Percentiles rank a stretch among this genome's conserved stretches.
These are phyloP conservation scores for Bombus consobrinus DNA, from an alignment of 1,140 invertebrate species.

Conservation along the genomic window DNA sequence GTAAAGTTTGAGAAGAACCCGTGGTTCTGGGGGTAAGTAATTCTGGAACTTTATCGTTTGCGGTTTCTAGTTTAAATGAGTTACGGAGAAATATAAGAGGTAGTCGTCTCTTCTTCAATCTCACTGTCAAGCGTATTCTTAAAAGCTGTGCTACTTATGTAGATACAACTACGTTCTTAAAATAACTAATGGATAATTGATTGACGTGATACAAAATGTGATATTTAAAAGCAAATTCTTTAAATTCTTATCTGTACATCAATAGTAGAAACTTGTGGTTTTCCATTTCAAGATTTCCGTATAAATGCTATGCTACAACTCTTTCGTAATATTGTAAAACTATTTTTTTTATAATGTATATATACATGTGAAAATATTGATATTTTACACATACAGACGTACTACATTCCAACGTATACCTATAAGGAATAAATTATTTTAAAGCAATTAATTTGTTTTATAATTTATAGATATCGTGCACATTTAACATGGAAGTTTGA, in stretches of 20 bases:
- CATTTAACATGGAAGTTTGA: conserved; percentile 75
- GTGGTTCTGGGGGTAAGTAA: conserved; percentile 75
- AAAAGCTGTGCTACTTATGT: not conserved
- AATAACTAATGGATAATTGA: not conserved
- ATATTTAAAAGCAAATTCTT: not conserved
- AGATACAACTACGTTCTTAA: not conserved
- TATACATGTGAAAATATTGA: too few relatives aligned
- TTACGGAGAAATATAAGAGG: not conserved
- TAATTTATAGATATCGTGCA: conserved; percentile 69
- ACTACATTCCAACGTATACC: not conserved
- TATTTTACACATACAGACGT: not conserved
- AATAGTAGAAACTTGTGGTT: not conserved
- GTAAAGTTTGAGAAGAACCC: conserved; percentile 76
- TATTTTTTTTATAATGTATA: too few relatives aligned
- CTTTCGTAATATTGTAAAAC: too few relatives aligned
- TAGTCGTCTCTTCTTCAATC: not conserved
- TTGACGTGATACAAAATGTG: not conserved
- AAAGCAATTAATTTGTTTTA: too few relatives aligned
- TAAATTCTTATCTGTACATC: not conserved
- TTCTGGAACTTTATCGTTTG: conserved; percentile 18
- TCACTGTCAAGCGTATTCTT: not conserved
- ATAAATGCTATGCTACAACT: not conserved
- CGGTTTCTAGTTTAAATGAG: conserved; percentile 32
- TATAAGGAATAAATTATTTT: not conserved
- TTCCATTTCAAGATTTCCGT: not conserved